Evolutionary conservation across 2,797 vertebrate genomes (phyloP).

Genomic region (Mastacembelus armatus): DNA sequence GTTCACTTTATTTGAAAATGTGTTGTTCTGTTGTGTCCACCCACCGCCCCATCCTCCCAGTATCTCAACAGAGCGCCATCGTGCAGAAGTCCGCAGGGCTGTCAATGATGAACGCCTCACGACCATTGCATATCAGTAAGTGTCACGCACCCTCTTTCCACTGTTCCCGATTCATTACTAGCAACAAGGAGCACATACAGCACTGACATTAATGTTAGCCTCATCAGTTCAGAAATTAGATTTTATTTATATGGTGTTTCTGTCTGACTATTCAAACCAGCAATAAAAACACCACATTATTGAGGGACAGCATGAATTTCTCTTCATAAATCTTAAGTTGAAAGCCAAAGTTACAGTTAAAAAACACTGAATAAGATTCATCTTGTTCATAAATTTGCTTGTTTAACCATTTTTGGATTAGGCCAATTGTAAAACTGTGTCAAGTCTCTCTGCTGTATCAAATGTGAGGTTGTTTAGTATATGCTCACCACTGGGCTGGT

Average conservation of each 20-base stretch:
- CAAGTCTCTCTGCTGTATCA: neutral
- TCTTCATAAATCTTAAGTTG: no score
- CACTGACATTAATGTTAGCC: no score
- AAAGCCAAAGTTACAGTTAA: no score
- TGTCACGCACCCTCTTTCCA: constrained; percentile 22
- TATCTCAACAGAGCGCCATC: constrained; percentile 97
- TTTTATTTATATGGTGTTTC: no score
- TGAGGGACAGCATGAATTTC: no score
- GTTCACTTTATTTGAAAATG: neutral
- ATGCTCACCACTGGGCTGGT: neutral
- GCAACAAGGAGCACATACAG: no score
- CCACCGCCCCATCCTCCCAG: constrained; percentile 70
- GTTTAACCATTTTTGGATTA: neutral
- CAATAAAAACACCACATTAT: no score
- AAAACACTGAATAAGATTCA: neutral
- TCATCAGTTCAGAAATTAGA: no score
- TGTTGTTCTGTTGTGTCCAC: neutral
- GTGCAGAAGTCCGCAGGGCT: constrained; percentile 96
- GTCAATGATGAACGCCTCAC: constrained; percentile 98
- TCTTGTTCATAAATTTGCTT: no score
- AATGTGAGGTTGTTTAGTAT: neutral
- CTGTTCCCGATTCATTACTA: no score
- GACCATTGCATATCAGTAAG: constrained; percentile 98
- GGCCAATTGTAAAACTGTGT: neutral
- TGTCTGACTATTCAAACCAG: no score